phyloP scores from a whole-genome alignment of 2,888 invertebrate species.

The Amphipoea lucens region DNA sequence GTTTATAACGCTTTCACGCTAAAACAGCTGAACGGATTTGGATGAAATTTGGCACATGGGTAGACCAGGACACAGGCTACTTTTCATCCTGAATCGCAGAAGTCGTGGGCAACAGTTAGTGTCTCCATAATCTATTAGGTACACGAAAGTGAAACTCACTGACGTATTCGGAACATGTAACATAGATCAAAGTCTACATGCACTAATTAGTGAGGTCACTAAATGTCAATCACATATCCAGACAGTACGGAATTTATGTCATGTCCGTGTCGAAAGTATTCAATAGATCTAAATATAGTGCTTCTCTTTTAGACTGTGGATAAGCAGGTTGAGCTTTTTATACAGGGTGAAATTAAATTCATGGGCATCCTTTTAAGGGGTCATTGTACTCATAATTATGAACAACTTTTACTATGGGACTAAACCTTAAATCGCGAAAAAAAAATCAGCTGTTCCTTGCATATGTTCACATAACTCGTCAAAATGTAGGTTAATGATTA shows the following conservation, averaged over 20 bases:
- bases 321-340: background rate
- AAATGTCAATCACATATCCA: slow-evolving; percentile 56
- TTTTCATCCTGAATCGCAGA: background rate
- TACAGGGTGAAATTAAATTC: too few species aligned
- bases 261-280: slow-evolving; percentile 47
- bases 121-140: background rate
- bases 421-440: too few species aligned
- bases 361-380: too few species aligned
- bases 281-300: slow-evolving; percentile 40
- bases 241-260: slow-evolving; percentile 51
- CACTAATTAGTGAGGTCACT: slow-evolving; percentile 57
- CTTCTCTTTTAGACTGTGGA: background rate
- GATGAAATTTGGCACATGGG: too few species aligned
- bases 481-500: too few species aligned
- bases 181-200: slow-evolving; percentile 46
- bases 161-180: slow-evolving; percentile 5
- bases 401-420: too few species aligned
- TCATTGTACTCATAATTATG: too few species aligned
- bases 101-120: background rate
- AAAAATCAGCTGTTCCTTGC: too few species aligned
- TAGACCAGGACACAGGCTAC: background rate
- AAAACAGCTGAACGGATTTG: too few species aligned
- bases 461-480: too few species aligned
- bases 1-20: too few species aligned
- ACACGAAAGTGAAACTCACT: slow-evolving; percentile 16